Evolutionary conservation across 1,140 invertebrate species (phyloP), one percentile per base, ranked within the genome.

Genomic region (Sitobion miscanthi): DNA sequence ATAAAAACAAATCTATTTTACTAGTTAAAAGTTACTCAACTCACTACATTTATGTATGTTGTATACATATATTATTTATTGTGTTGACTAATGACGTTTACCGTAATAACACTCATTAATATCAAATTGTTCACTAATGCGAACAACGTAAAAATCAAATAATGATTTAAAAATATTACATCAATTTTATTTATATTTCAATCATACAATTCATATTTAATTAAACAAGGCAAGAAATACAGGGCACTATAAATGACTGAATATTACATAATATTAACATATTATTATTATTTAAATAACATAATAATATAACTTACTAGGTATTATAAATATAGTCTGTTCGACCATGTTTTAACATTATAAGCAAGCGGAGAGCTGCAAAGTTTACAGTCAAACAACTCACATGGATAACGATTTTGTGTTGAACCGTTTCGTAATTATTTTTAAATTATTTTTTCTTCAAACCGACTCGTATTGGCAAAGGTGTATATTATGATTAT

Each of bases 141-240:
- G 14, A 14, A 6, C 30, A n/a, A n/a, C 1, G 1, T 35, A n/a
- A 77, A 77, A n/a, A 77, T 77, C 5, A 35, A 77, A 35, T 20
- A 35, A 77, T n/a, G 14, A n/a, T 35, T 52, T 52, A 88, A 88
- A 88, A 89, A 57, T 89, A 25, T 42, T 89, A 57, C 52, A 89
- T 89, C 9, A 42, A 42, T 38, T 89, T 89, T 57, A 89, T 89
- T 89, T 42, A 42, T 57, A 89, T 42, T 57, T 89, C 35, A 57
- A 57, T 57, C 52, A 57, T 57, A 89, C 52, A 89, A 89, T 89
- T 57, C 57, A 89, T 57, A 89, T 89, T 89, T 90, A 90, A 93
- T 54, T 86, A 93, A 52, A 93, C 77, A 93, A 93, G 91, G 91
- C 91, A 93, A 93, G 91, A 86, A 25, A 85, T 86, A 93, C 42